phyloP scores from a whole-genome alignment of 2,888 invertebrate species.

The Andricus quercusramuli region DNA sequence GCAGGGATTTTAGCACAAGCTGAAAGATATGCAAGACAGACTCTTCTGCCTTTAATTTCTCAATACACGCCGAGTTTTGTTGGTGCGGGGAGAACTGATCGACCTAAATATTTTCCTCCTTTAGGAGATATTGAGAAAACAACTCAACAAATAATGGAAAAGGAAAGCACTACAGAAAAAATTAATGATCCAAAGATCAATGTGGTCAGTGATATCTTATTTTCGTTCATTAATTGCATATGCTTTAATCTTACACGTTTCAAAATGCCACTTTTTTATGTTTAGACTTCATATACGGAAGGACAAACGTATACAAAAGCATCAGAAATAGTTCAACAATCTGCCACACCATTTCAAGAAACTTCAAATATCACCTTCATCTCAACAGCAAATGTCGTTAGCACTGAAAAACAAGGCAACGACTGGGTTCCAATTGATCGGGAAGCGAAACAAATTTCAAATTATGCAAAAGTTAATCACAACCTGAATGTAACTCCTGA shows the following conservation, averaged over 20 bases:
- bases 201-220: not conserved
- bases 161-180: slow-evolving; percentile 43
- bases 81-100: slow-evolving; percentile 75
- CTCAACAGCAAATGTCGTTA: slow-evolving; percentile 26
- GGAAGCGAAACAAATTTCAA: slow-evolving; percentile 43
- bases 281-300: not conserved
- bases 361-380: slow-evolving; percentile 24
- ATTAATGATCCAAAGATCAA: slow-evolving; percentile 44
- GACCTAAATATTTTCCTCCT: slow-evolving; percentile 84
- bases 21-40: slow-evolving; percentile 89
- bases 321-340: not conserved
- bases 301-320: not conserved
- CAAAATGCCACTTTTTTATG: not conserved
- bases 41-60: slow-evolving; percentile 87
- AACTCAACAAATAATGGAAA: slow-evolving; percentile 8
- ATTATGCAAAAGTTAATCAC: slow-evolving; percentile 31
- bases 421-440: slow-evolving; percentile 58
- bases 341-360: not conserved
- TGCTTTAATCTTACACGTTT: not conserved
- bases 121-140: slow-evolving; percentile 67
- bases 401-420: slow-evolving; percentile 18
- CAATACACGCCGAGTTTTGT: slow-evolving; percentile 88
- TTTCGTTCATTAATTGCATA: too few species aligned
- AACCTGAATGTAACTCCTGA: slow-evolving; percentile 36
- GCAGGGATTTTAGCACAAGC: slow-evolving; percentile 90